phyloP scores from a whole-genome alignment of 2,797 vertebrate genomes.

The Trachurus trachurus region DNA sequence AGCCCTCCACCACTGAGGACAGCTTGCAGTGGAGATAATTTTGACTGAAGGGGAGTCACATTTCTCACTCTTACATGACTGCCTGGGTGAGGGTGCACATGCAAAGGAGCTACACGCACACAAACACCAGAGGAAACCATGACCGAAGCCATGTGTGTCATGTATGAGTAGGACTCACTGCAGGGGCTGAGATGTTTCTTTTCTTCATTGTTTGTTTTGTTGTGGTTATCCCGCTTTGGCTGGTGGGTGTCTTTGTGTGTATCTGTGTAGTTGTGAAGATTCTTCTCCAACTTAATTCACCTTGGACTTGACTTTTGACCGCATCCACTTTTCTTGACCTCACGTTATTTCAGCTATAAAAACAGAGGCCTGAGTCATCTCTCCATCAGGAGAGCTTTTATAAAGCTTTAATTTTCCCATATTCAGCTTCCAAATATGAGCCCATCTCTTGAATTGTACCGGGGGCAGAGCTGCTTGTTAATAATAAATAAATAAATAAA shows the following conservation, averaged over 20 bases:
- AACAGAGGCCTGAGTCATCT: too few species aligned
- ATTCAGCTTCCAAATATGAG: background rate
- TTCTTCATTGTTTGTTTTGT: background rate
- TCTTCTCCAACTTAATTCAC: background rate
- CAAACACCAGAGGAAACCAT: background rate
- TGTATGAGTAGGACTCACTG: background rate
- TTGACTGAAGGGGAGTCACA: conserved; percentile 47
- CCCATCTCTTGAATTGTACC: background rate
- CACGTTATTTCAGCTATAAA: background rate
- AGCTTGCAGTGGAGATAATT: conserved; percentile 72
- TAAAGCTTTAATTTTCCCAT: background rate
- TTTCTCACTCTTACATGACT: conserved; percentile 40
- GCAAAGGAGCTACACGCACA: conserved; percentile 17
- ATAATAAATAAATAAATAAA: conserved; percentile 12
- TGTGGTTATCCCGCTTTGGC: background rate
- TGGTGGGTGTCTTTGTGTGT: background rate
- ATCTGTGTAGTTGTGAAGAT: background rate
- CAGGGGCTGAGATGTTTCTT: background rate
- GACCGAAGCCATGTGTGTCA: background rate
- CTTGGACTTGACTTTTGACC: background rate
- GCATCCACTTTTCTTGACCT: background rate
- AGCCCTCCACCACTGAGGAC: conserved; percentile 60
- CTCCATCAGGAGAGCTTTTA: too few species aligned
- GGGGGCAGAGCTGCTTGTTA: background rate
- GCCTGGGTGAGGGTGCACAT: background rate